phyloP scores from a whole-genome alignment of 2,113 vertebrate species.

The Euleptes europaea region DNA sequence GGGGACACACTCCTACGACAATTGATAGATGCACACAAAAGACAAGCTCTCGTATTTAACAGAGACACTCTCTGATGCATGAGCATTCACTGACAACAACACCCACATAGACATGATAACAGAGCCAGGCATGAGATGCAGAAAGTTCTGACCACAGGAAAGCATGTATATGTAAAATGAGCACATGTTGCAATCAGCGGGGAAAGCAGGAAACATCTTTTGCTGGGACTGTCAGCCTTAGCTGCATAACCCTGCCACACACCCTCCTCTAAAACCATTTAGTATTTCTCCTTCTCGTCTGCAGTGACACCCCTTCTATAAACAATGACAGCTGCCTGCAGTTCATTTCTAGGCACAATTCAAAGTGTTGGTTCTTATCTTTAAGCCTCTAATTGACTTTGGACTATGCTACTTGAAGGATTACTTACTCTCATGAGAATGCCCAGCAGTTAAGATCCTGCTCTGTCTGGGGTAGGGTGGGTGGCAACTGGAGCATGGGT shows the following conservation, averaged over 20 bases:
- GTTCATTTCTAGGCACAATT: no score
- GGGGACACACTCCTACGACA: conserved; percentile 17
- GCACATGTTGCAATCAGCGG: not conserved
- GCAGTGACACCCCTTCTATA: not conserved
- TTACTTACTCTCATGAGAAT: no score
- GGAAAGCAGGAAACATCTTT: not conserved
- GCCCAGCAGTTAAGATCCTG: no score
- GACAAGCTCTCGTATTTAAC: conserved; percentile 7
- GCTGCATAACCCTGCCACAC: not conserved
- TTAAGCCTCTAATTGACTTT: no score
- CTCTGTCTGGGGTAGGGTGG: no score
- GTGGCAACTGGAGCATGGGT: no score
- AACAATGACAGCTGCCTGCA: not conserved
- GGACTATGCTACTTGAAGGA: no score
- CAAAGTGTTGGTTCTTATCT: no score
- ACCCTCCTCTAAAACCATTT: not conserved
- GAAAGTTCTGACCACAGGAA: not conserved
- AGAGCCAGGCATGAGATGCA: conserved; percentile 6
- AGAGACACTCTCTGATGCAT: not conserved
- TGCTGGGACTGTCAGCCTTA: not conserved
- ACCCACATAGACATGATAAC: conserved; percentile 8
- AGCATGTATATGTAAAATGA: not conserved
- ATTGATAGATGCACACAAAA: conserved; percentile 32
- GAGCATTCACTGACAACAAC: not conserved
- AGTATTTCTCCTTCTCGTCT: not conserved